A percentile compares a stretch with the other conserved stretches of the same genome.
phyloP scores from a whole-genome alignment of 2,113 vertebrate species.

The Gallinago media region DNA sequence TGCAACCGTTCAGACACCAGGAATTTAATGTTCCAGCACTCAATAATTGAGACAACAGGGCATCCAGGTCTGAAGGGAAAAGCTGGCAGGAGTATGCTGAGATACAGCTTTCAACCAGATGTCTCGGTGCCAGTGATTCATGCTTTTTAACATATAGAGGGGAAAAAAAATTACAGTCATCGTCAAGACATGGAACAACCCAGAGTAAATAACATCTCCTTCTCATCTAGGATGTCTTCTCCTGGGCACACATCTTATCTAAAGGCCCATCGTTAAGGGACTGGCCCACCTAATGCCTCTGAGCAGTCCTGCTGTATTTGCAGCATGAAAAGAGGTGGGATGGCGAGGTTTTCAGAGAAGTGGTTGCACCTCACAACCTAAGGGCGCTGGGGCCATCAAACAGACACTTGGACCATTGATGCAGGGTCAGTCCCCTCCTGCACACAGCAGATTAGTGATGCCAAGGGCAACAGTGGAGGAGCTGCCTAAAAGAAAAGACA shows the following conservation, averaged over 20 bases:
- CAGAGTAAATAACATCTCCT: not conserved
- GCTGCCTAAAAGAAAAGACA: not conserved
- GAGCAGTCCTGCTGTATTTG: not conserved
- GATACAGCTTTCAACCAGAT: not conserved
- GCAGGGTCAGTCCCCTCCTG: not conserved
- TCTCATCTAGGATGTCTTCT: not conserved
- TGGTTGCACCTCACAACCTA: not conserved
- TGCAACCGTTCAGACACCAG: not conserved
- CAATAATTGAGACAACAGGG: slow-evolving; percentile 4
- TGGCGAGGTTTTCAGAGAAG: not conserved
- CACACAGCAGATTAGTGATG: not conserved
- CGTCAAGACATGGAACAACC: not conserved
- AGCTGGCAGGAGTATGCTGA: not conserved
- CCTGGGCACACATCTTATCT: not conserved
- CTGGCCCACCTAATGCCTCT: not conserved
- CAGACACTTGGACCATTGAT: not conserved
- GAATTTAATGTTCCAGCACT: slow-evolving; percentile 16
- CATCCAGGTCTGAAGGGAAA: not conserved
- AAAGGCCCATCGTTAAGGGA: rapidly evolving
- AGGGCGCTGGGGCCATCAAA: not conserved
- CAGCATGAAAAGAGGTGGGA: not conserved
- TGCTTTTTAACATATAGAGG: not conserved
- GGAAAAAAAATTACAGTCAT: not conserved
- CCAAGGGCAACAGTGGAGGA: not conserved
- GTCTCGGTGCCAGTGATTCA: not conserved